Base-by-base conservation (phyloP, 2,113 vertebrate species). In the Tor tambroides region DNA sequence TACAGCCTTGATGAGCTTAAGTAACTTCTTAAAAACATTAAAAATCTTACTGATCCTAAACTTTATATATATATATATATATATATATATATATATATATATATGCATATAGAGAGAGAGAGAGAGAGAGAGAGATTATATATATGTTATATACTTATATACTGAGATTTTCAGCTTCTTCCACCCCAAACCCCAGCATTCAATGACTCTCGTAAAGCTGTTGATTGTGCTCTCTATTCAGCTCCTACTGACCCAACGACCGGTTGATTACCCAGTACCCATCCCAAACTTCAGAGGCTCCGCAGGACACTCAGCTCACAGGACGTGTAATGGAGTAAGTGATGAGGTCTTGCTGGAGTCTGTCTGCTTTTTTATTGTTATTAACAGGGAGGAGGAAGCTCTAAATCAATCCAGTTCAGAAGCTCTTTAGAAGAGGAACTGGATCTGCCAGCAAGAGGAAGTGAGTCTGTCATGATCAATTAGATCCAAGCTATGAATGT, bases 381-480 rank as follows among this genome's bases (percentile, higher is more conserved):
- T 91, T 90, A 89, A 87, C 90, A 91, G 89, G 86, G 91, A 90
- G 74, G 88, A 94, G 93, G 93, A 94, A 93, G 91, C 90, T 89
- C 90, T 94, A 93, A 93, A 95, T 93, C 93, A 94, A 92, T 91
- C 92, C 89, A 82, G 87, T 91, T 91, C 90, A 89, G 89, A 86
- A 90, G 87, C 90, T 89, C 71, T 81, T 91, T 90, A 84, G 89
- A 89, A 89, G 79, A 85, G 92, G 91, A 93, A 88, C 87, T 86
- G 86, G 88, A 89, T 54, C 90, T 88, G 91, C 92, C 93, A 90
- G 89, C 90, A 91, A 88, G 90, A 93, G 93, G 93, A 93, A 93
- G 92, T 87, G 88, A 92, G 92, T 91, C 91, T 91, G 91, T 94
- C 93, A 91, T 83, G 86, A 93, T 94, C 92, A 92, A 92, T 94